Evolutionary conservation across 30 jellyfish, hydroid and myxozoan genomes (phyloP).

Genomic region (Hydractinia echinata): DNA sequence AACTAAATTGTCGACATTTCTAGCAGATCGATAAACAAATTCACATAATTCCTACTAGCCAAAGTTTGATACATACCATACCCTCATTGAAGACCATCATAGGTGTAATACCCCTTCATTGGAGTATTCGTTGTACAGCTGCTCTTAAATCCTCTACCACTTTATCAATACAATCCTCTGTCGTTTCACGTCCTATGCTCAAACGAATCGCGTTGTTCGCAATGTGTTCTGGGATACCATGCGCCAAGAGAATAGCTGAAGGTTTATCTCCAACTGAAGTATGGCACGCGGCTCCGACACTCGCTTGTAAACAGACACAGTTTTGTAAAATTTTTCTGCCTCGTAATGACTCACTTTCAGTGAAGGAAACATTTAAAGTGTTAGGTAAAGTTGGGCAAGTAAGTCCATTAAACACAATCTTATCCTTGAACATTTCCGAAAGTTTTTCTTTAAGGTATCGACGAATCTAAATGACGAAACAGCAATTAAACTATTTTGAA

Average conservation of each 20-base stretch:
- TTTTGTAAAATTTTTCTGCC: slow-evolving; percentile 53
- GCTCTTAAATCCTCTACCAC: slow-evolving; percentile 55
- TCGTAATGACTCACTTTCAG: slow-evolving; percentile 38
- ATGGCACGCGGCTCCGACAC: slow-evolving; percentile 99
- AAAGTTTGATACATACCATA: too few relatives aligned
- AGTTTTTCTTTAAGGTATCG: slow-evolving; percentile 53
- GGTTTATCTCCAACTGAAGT: slow-evolving; percentile 60
- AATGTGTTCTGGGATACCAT: slow-evolving; percentile 64
- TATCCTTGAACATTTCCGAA: slow-evolving; percentile 30
- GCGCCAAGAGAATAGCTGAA: slow-evolving; percentile 69
- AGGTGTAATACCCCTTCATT: too few relatives aligned
- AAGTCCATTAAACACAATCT: slow-evolving; percentile 10
- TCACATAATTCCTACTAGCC: too few relatives aligned
- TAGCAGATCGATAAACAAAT: too few relatives aligned
- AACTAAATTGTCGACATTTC: too few relatives aligned
- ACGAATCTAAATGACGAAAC: slow-evolving; percentile 37
- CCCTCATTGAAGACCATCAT: too few relatives aligned
- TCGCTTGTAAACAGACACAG: slow-evolving; percentile 60
- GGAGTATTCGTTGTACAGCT: slow-evolving; percentile 12
- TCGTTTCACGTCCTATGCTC: slow-evolving; percentile 86
- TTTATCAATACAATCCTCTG: slow-evolving; percentile 58
- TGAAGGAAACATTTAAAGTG: slow-evolving; percentile 75
- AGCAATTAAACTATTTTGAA: background rate
- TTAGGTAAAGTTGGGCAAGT: slow-evolving; percentile 53
- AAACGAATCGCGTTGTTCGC: slow-evolving; percentile 80